A percentile compares a stretch with the other conserved stretches of the same genome.
Conservation (phyloP, 2,113 vertebrate genomes). For the Vulpes lagopus region DNA sequence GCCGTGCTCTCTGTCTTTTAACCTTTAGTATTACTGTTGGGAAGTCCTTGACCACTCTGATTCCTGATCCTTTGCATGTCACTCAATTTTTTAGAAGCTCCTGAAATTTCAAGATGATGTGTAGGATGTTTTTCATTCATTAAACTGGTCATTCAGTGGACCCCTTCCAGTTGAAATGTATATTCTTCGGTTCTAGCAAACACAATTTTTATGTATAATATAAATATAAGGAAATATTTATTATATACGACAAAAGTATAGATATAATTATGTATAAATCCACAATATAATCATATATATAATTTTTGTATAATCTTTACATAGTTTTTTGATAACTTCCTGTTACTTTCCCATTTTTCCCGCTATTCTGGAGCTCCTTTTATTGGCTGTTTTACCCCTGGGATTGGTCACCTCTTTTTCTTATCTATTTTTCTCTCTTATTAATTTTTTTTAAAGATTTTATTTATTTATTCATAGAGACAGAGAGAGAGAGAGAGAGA, state of each 20-base stretch:
- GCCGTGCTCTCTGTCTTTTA: background rate
- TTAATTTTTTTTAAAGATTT: background rate
- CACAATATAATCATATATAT: background rate
- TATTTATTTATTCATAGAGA: no score
- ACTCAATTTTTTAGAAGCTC: background rate
- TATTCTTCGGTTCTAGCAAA: background rate
- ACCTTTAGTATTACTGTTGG: background rate
- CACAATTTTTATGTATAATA: background rate
- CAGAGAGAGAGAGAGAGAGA: no score
- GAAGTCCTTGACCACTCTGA: background rate
- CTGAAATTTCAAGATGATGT: background rate
- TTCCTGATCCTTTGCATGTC: background rate
- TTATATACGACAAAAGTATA: background rate
- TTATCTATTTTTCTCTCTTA: background rate
- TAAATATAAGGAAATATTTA: background rate
- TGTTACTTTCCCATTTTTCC: background rate
- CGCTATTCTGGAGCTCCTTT: background rate
- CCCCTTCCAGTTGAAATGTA: background rate
- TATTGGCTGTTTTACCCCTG: background rate
- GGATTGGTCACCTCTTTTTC: background rate
- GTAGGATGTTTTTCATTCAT: background rate
- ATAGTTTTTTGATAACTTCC: background rate
- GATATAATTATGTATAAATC: background rate
- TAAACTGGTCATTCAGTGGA: background rate
- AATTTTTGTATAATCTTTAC: background rate